These are phyloP conservation scores for Nematostella vectensis DNA, from an alignment of 92 coral and sea anemone species.

Conservation along the genomic window DNA sequence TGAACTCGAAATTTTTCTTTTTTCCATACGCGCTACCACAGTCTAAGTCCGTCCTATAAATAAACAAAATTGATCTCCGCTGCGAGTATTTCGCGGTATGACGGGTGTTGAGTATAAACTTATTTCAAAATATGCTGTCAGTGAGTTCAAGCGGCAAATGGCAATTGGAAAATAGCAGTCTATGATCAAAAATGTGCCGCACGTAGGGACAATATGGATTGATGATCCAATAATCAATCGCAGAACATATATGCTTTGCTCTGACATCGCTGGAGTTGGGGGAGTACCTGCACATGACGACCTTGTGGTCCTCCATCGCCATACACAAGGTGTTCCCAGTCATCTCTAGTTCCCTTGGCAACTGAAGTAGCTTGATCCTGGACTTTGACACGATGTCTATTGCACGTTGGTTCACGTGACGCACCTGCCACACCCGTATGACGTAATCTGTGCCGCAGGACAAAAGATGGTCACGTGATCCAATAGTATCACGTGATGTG, in stretches of 20 bases:
- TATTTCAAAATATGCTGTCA: background rate
- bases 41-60: no score
- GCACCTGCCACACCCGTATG: slow-evolving; percentile 76
- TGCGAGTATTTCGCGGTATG: background rate
- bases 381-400: slow-evolving; percentile 60
- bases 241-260: no score
- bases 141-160: background rate
- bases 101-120: no score
- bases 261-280: no score
- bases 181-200: no score
- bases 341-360: slow-evolving; percentile 73
- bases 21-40: no score
- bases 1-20: slow-evolving; percentile 36
- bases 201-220: no score
- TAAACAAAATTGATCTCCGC: no score
- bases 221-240: no score
- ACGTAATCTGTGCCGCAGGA: slow-evolving; percentile 79
- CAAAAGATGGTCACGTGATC: slow-evolving; percentile 64
- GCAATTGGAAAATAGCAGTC: background rate
- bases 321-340: slow-evolving; percentile 73
- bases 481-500: slow-evolving; percentile 39
- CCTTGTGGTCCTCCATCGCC: slow-evolving; percentile 65
- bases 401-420: slow-evolving; percentile 16
- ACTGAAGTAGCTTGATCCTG: slow-evolving; percentile 54
- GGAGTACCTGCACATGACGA: slow-evolving; percentile 84